phyloP scores from a whole-genome alignment of 2,888 invertebrate species.

The Melinaea marsaeus region DNA sequence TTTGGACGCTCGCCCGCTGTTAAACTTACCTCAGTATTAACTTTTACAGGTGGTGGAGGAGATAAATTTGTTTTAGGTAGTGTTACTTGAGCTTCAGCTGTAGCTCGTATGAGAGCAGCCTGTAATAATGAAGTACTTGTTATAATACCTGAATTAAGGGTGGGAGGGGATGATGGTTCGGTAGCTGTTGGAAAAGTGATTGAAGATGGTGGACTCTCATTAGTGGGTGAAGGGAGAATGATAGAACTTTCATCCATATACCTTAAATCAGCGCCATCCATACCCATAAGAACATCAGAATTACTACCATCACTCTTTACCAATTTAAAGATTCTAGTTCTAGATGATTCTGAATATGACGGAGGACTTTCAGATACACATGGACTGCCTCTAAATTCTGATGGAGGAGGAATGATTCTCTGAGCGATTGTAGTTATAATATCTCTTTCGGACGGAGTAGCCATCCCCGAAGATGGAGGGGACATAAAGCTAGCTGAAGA shows the following conservation, averaged over 20 bases:
- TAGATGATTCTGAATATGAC: conserved; percentile 74
- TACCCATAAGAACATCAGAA: conserved; percentile 86
- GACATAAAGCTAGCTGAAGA: conserved; percentile 60
- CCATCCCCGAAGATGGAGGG: conserved; percentile 63
- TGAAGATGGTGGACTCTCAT: conserved; percentile 86
- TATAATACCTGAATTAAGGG: conserved; percentile 64
- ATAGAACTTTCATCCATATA: conserved; percentile 96
- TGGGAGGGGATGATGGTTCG: conserved; percentile 80
- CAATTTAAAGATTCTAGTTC: conserved; percentile 74
- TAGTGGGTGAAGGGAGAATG: conserved; percentile 86
- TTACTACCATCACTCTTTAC: conserved; percentile 79
- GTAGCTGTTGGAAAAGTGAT: conserved; percentile 79
- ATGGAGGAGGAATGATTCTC: conserved; percentile 85
- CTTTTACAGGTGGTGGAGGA: conserved; percentile 76
- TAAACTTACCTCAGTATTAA: conserved; percentile 84
- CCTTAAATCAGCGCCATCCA: conserved; percentile 91
- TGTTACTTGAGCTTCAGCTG: conserved; percentile 74
- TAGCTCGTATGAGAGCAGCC: conserved; percentile 84
- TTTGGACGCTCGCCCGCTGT: conserved; percentile 77
- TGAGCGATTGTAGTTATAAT: conserved; percentile 77
- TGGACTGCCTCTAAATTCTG: conserved; percentile 84
- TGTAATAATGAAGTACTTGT: conserved; percentile 83
- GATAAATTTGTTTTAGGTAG: conserved; percentile 65
- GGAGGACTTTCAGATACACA: conserved; percentile 81
- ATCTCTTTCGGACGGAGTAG: conserved; percentile 68